Evolutionary conservation across 2,888 invertebrate species (phyloP).

Genomic region (Ditylenchus weischeri): DNA sequence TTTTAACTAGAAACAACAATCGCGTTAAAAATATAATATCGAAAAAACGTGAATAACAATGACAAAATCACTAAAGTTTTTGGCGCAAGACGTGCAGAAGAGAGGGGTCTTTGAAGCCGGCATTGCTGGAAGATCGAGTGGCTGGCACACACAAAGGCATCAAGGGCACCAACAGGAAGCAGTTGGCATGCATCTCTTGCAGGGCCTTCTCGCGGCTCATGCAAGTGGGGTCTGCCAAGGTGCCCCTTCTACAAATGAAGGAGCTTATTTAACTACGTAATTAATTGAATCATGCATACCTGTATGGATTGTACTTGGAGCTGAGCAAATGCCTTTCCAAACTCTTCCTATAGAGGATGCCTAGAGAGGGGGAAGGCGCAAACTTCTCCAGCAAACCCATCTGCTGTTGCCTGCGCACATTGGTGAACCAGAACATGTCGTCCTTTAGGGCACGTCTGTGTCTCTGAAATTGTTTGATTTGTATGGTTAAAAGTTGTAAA

Average conservation of each 20-base stretch:
- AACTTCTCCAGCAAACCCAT: constrained; percentile 48
- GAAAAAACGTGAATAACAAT: neutral
- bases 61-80: neutral
- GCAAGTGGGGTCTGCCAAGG: constrained; percentile 58
- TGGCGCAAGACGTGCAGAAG: constrained; percentile 1
- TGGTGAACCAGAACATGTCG: constrained; percentile 58
- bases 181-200: constrained; percentile 54
- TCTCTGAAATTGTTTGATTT: constrained; percentile 36
- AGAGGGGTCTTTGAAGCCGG: constrained; percentile 14
- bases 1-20: no score
- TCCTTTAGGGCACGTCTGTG: constrained; percentile 56
- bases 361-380: constrained; percentile 54
- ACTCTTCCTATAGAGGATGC: constrained; percentile 51
- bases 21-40: neutral
- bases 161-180: constrained; percentile 56
- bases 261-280: neutral
- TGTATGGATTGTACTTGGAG: constrained; percentile 37
- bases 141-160: constrained; percentile 50
- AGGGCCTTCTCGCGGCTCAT: constrained; percentile 47
- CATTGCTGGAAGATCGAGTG: constrained; percentile 4
- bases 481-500: no score
- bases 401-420: constrained; percentile 42
- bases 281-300: constrained; percentile 18
- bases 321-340: constrained; percentile 50
- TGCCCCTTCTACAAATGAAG: constrained; percentile 43